Evolutionary conservation across 2,113 vertebrate genomes (phyloP).

Genomic region (Notiomystis cincta): DNA sequence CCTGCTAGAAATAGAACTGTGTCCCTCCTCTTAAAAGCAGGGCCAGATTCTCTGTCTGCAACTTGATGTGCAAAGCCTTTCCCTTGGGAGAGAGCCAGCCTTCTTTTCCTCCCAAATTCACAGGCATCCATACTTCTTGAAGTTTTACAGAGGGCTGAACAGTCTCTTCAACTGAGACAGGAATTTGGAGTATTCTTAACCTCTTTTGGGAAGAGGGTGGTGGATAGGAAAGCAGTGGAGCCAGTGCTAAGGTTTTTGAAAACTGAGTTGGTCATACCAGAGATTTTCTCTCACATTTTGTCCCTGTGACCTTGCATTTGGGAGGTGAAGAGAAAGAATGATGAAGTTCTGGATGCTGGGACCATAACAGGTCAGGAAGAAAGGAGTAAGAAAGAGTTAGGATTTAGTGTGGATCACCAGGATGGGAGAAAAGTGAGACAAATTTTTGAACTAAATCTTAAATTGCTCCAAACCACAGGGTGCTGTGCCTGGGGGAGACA

Average conservation of each 20-base stretch:
- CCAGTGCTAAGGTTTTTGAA: not conserved
- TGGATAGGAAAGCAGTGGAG: not conserved
- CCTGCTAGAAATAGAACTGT: not conserved
- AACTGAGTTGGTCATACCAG: not conserved
- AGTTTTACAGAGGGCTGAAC: not conserved
- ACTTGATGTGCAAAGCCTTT: not conserved
- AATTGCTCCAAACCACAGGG: slow-evolving; percentile 16
- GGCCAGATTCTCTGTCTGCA: not conserved
- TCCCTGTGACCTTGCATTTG: not conserved
- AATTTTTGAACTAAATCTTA: slow-evolving; percentile 1
- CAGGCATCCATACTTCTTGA: not conserved
- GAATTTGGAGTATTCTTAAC: not conserved
- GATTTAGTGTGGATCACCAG: slow-evolving; percentile 17
- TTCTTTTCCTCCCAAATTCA: not conserved
- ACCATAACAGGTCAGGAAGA: not conserved
- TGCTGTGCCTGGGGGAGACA: not conserved
- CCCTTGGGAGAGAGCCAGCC: not conserved
- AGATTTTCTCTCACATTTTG: not conserved
- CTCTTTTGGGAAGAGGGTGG: not conserved
- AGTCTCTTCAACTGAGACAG: not conserved
- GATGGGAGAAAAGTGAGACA: slow-evolving; percentile 11
- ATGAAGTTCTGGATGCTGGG: not conserved
- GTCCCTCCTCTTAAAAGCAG: not conserved
- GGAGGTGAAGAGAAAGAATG: not conserved
- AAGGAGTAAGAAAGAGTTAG: not conserved